Evolutionary conservation across 2,113 vertebrate species (phyloP).

Genomic region (Brachyhypopomus gauderio): DNA sequence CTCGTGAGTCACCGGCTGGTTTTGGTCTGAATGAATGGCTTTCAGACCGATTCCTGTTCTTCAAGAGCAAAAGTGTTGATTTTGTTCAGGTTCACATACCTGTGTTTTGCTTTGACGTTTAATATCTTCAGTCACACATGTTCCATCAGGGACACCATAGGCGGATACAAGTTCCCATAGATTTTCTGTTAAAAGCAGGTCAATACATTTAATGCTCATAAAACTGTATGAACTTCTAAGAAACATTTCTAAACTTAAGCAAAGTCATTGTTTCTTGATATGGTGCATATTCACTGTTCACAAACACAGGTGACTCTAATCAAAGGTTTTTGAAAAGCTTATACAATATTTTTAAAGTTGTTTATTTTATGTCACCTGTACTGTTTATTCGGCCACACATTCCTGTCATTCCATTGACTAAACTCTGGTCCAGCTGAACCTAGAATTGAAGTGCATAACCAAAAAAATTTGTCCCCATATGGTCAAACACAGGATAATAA

Average conservation of each 20-base stretch:
- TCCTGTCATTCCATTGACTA: slow-evolving; percentile 61
- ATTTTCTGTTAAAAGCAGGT: too few relatives aligned
- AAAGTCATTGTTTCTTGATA: too few relatives aligned
- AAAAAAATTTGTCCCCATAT: neutral
- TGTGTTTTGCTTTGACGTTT: too few relatives aligned
- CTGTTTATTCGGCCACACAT: slow-evolving; percentile 63
- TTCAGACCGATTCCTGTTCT: neutral
- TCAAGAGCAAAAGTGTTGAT: neutral
- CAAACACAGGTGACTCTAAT: too few relatives aligned
- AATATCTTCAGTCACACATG: slow-evolving; percentile 62
- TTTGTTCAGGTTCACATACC: neutral
- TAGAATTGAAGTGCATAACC: slow-evolving; percentile 30
- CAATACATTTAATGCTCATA: too few relatives aligned
- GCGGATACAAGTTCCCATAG: slow-evolving; percentile 48
- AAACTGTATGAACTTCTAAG: too few relatives aligned
- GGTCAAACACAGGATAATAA: neutral
- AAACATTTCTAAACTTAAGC: too few relatives aligned
- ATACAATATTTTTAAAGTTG: too few relatives aligned
- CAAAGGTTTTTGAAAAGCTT: too few relatives aligned
- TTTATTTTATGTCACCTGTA: slow-evolving; percentile 41
- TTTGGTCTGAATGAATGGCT: neutral
- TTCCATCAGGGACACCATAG: slow-evolving; percentile 41
- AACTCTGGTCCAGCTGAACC: slow-evolving; percentile 63
- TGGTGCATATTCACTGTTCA: too few relatives aligned
- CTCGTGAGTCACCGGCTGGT: neutral